phyloP scores from a whole-genome alignment of 2,113 vertebrate species.

The Parus major region DNA sequence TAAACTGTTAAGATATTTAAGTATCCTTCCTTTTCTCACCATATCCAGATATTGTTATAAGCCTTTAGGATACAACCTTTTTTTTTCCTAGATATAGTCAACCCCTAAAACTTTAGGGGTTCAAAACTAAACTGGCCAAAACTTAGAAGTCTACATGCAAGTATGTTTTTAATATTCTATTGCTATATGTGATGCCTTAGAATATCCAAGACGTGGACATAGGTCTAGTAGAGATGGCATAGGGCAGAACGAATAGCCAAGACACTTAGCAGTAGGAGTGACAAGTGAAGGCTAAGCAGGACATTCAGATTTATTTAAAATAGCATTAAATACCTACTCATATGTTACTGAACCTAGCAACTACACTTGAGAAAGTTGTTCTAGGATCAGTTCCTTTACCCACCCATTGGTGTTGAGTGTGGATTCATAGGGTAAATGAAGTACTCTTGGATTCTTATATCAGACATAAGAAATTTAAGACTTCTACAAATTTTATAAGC shows the following conservation, averaged over 20 bases:
- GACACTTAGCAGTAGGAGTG: neutral
- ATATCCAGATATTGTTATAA: neutral
- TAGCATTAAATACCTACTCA: neutral
- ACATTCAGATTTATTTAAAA: neutral
- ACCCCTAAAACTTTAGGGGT: fast-evolving
- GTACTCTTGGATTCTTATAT: neutral
- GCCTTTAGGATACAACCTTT: neutral
- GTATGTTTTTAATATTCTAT: neutral
- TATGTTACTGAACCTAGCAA: neutral
- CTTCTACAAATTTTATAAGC: neutral
- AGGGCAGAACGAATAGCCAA: neutral
- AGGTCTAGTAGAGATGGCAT: neutral
- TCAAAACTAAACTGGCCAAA: neutral
- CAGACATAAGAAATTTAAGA: neutral
- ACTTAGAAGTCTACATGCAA: neutral
- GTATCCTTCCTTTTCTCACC: neutral
- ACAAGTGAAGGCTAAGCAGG: neutral
- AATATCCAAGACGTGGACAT: neutral
- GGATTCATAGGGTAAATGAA: neutral
- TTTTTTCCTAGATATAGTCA: neutral
- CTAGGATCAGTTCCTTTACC: neutral
- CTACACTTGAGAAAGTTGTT: neutral
- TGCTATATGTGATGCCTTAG: neutral
- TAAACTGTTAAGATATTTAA: neutral
- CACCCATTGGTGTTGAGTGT: neutral